Evolutionary conservation across 2,113 vertebrate species (phyloP), one percentile per base, ranked within the genome.

Genomic region (Phrynosoma blainvillii): DNA sequence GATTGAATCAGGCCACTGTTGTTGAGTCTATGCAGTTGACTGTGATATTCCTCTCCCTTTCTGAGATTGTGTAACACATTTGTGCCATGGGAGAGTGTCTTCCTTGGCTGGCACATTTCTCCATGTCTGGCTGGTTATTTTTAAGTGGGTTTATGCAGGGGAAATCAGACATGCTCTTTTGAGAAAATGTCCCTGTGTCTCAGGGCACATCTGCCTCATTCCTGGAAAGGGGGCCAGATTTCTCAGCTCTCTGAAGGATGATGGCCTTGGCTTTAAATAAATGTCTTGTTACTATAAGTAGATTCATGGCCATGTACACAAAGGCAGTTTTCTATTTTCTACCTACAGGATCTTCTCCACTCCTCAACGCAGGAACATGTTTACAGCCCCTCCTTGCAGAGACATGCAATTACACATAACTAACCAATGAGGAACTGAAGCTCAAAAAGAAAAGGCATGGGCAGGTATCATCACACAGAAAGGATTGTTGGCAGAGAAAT

Each of bases 81-180:
- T 65, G 27, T 65, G 36, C 71, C 79, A 52, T 52, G 36, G 56
- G 71, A 82, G 56, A 76, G 75, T 16, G 56, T 65, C 56, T 82
- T 40, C n/a, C 62, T 84, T 84, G 82, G 74, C 47, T 70, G 25
- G 65, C 23, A 70, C 87, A 84, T 84, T 78, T 88, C 81, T 84
- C 76, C 83, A 76, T 88, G 87, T 88, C 87, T 88, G 81, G 74
- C 36, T 68, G 23, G 25, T 77, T 88, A 88, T 88, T 84, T 88
- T 88, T 88, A 88, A 88, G 13, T 36, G 42, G 23, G 21, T 68
- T 78, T 84, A 78, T 71, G 80, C 18, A 78, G 47, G 42, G 59
- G 84, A 79, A 83, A 42, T 30, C 73, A 75, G 73, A n/a, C 21
- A 4, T 27, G 32, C 79, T 82, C 79, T 59, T 89, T 86, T 70